phyloP scores from a whole-genome alignment of 2,888 invertebrate genomes.

The Eupsilia transversa region DNA sequence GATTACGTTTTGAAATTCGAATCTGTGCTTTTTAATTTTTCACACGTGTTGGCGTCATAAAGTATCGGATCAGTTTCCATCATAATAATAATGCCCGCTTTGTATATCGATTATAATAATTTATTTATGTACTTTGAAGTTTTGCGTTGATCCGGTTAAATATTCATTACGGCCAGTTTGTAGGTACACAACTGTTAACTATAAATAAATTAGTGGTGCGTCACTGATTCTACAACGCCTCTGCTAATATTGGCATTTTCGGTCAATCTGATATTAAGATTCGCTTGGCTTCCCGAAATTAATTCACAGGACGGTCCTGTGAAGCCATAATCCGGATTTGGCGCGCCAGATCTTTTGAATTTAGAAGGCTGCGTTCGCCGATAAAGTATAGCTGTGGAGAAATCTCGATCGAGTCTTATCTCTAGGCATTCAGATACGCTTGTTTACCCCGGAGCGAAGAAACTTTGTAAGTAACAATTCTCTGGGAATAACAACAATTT shows the following conservation, averaged over 20 bases:
- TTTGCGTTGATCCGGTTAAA: conserved; percentile 19
- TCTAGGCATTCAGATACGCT: conserved; percentile 33
- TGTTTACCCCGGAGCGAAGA: conserved; percentile 18
- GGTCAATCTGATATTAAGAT: not conserved
- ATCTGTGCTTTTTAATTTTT: conserved; percentile 8
- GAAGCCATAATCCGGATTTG: conserved; percentile 26
- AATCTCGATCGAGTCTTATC: conserved; percentile 18
- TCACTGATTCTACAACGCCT: conserved; percentile 7
- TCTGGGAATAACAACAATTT: conserved; percentile 5
- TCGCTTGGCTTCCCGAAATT: conserved; percentile 31
- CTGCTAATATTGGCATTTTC: conserved; percentile 27
- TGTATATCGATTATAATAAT: too few relatives aligned
- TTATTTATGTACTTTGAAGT: conserved; percentile 40
- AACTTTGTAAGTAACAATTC: conserved; percentile 36
- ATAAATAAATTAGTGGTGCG: conserved; percentile 11
- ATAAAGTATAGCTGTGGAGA: conserved; percentile 21
- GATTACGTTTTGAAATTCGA: conserved; percentile 36
- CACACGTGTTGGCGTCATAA: not conserved
- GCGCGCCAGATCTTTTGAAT: conserved; percentile 23
- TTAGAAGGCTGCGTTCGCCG: conserved; percentile 21
- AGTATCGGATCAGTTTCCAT: too few relatives aligned
- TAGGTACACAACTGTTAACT: conserved; percentile 13
- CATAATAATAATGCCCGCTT: not conserved
- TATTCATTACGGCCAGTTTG: conserved; percentile 30
- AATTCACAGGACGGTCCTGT: conserved; percentile 7